Conservation (phyloP, 2,888 invertebrate genomes). For the Calephelis perditalis region DNA sequence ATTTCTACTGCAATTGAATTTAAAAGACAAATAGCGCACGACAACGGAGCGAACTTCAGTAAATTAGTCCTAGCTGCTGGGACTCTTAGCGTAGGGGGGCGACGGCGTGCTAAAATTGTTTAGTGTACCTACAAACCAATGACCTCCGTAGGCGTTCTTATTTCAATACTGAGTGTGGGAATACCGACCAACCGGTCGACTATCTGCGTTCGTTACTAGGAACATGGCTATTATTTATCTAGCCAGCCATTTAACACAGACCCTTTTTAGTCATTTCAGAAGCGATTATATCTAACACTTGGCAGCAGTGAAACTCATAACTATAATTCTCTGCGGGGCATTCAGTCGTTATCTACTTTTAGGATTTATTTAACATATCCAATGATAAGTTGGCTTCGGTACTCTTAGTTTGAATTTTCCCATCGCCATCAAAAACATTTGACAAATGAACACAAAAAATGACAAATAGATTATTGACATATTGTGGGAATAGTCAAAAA, state of each 20-base stretch:
- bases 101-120: slow-evolving; percentile 15
- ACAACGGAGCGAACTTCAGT: no score
- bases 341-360: slow-evolving; percentile 1
- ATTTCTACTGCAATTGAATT: no score
- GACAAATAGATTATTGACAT: no score
- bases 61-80: no score
- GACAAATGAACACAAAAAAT: no score
- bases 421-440: no score
- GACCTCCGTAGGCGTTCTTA: slow-evolving; percentile 31
- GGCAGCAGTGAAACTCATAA: slow-evolving; percentile 2
- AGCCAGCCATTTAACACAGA: slow-evolving; percentile 18
- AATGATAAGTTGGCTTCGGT: no score
- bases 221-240: slow-evolving; percentile 26
- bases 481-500: no score
- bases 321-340: slow-evolving; percentile 10
- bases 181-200: slow-evolving; percentile 33
- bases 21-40: no score
- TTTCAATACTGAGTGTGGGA: slow-evolving; percentile 41
- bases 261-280: slow-evolving; percentile 4
- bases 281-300: slow-evolving; percentile 10
- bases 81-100: no score
- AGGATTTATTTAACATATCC: background rate
- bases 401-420: no score
- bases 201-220: slow-evolving; percentile 20
- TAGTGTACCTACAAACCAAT: slow-evolving; percentile 13